Evolutionary conservation across 2,113 vertebrate genomes (phyloP).

Genomic region (Etheostoma spectabile): DNA sequence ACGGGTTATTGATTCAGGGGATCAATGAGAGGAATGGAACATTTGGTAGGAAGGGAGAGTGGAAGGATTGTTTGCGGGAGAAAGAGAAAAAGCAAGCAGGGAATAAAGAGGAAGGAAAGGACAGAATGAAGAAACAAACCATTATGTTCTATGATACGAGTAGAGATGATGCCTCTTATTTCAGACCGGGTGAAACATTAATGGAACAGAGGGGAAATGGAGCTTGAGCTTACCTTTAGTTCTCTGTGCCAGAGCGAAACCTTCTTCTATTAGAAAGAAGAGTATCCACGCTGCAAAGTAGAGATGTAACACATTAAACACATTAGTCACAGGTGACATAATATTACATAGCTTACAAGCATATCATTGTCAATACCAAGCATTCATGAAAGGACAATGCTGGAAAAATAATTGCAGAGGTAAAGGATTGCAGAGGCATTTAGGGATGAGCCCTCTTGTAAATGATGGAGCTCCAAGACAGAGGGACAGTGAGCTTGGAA

Average conservation of each 20-base stretch:
- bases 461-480: neutral
- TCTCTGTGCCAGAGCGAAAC: slow-evolving; percentile 94
- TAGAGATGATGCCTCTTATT: slow-evolving; percentile 5
- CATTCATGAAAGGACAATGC: neutral
- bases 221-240: slow-evolving; percentile 88
- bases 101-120: slow-evolving; percentile 5
- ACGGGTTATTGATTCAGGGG: slow-evolving; percentile 54
- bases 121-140: slow-evolving; percentile 21
- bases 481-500: neutral
- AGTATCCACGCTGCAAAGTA: slow-evolving; percentile 90
- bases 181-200: neutral
- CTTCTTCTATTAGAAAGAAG: slow-evolving; percentile 93
- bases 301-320: slow-evolving; percentile 41
- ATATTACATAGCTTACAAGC: neutral
- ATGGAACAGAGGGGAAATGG: neutral
- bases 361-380: neutral
- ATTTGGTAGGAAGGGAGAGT: slow-evolving; percentile 34
- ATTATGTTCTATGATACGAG: slow-evolving; percentile 1
- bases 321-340: slow-evolving; percentile 40
- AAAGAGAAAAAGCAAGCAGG: neutral
- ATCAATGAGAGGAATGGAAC: slow-evolving; percentile 42
- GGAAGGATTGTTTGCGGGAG: neutral
- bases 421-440: neutral
- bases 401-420: neutral
- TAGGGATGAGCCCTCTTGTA: neutral